phyloP scores from a whole-genome alignment of 2,797 vertebrate species.

The Momotus momota region DNA sequence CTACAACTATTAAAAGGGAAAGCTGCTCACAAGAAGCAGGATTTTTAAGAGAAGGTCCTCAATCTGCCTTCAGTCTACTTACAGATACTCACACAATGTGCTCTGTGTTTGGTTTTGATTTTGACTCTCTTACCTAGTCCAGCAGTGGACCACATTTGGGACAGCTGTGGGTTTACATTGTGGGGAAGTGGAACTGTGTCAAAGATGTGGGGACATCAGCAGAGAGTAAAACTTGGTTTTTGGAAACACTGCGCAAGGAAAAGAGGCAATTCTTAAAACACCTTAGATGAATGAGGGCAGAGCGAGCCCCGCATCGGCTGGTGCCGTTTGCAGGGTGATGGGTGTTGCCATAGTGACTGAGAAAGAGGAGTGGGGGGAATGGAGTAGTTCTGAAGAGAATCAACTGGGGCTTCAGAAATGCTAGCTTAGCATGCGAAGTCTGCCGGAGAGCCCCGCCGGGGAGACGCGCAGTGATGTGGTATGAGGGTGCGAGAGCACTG shows the following conservation, averaged over 20 bases:
- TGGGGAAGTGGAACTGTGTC: not conserved
- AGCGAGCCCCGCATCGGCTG: not conserved
- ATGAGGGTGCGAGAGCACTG: rapidly evolving
- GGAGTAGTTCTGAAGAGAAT: not conserved
- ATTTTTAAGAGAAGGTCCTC: not conserved
- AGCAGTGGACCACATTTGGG: not conserved
- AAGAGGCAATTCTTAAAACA: not conserved
- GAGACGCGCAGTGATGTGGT: rapidly evolving
- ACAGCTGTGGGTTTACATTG: not conserved
- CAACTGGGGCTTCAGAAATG: not conserved
- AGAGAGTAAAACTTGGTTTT: not conserved
- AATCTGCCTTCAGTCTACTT: not conserved
- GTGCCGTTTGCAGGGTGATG: slow-evolving; percentile 35
- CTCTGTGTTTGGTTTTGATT: not conserved
- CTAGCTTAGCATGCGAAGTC: not conserved
- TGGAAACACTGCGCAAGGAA: not conserved
- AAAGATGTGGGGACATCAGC: not conserved
- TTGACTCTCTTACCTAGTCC: not conserved
- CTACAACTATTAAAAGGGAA: not conserved
- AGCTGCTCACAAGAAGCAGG: not conserved
- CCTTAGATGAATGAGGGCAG: not conserved
- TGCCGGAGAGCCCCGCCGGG: not conserved
- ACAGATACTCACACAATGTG: not conserved
- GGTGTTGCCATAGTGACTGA: not conserved
- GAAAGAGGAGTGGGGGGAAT: not conserved